Conservation (phyloP, 2,113 vertebrate genomes). For the Trinectes maculatus region DNA sequence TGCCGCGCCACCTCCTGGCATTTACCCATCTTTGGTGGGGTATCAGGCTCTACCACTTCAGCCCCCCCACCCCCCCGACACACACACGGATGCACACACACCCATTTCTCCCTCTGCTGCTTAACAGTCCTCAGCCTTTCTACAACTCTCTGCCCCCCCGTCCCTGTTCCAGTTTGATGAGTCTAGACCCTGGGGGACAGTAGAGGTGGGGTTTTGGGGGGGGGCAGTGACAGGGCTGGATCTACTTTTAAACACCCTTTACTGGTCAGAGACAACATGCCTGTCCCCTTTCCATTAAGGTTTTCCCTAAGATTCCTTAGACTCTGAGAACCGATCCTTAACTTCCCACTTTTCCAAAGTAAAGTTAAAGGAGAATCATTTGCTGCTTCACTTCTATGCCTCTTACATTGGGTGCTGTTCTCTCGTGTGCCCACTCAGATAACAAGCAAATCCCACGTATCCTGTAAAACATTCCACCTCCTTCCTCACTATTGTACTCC, state of each 20-base stretch:
- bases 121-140: constrained; percentile 35
- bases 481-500: constrained; percentile 13
- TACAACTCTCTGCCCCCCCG: constrained; percentile 9
- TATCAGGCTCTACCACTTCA: constrained; percentile 59
- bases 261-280: constrained; percentile 13
- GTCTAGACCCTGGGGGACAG: constrained; percentile 18
- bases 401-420: constrained; percentile 20
- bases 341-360: background rate
- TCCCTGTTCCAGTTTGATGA: constrained; percentile 19
- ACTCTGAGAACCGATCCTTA: background rate
- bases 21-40: constrained; percentile 74
- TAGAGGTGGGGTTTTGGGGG: background rate
- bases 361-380: constrained; percentile 11
- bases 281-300: constrained; percentile 19
- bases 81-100: background rate
- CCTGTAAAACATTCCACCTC: constrained; percentile 57
- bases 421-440: constrained; percentile 21
- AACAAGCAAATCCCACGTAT: constrained; percentile 42
- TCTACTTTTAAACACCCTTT: constrained; percentile 69
- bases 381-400: background rate
- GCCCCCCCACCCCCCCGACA: background rate
- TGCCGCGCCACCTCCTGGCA: constrained; percentile 46
- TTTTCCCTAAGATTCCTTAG: background rate
- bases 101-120: constrained; percentile 1
- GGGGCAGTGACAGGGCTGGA: constrained; percentile 13